These are phyloP conservation scores for Keiferia lycopersicella DNA, from an alignment of 2,888 invertebrate genomes.

Conservation along the genomic window DNA sequence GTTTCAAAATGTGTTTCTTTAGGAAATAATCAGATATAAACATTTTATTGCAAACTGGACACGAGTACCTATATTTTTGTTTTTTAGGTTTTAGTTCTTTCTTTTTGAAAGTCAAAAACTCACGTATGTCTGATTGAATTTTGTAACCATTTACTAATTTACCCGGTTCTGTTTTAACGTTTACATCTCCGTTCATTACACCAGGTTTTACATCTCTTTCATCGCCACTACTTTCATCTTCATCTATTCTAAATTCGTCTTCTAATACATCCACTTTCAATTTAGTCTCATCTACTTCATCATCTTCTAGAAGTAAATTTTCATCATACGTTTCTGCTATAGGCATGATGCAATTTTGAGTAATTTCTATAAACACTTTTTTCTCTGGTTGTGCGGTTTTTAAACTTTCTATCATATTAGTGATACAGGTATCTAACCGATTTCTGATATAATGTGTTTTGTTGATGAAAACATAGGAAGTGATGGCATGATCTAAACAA, in stretches of 20 bases:
- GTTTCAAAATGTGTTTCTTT: constrained; percentile 60
- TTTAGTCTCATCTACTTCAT: constrained; percentile 50
- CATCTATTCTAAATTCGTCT: constrained; percentile 67
- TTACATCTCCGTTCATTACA: not conserved
- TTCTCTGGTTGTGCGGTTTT: constrained; percentile 40
- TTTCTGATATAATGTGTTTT: constrained; percentile 55
- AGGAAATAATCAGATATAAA: constrained; percentile 70
- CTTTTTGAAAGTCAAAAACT: constrained; percentile 66
- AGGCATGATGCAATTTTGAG: constrained; percentile 56
- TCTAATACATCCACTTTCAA: constrained; percentile 63
- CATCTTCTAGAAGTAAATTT: constrained; percentile 40
- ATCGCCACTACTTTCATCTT: constrained; percentile 44
- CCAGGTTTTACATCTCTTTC: constrained; percentile 30
- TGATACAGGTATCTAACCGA: constrained; percentile 59
- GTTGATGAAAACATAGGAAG: constrained; percentile 60
- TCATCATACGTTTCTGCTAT: constrained; percentile 44
- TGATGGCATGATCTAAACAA: constrained; percentile 62
- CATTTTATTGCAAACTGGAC: constrained; percentile 63
- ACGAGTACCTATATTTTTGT: constrained; percentile 48
- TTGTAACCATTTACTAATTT: constrained; percentile 55
- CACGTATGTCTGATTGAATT: constrained; percentile 48
- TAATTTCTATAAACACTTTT: constrained; percentile 65
- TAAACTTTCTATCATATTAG: constrained; percentile 54
- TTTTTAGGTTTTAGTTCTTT: constrained; percentile 39
- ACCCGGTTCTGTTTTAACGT: constrained; percentile 12